phyloP scores from a whole-genome alignment of 1,140 invertebrate genomes.

The Chlorops oryzae region DNA sequence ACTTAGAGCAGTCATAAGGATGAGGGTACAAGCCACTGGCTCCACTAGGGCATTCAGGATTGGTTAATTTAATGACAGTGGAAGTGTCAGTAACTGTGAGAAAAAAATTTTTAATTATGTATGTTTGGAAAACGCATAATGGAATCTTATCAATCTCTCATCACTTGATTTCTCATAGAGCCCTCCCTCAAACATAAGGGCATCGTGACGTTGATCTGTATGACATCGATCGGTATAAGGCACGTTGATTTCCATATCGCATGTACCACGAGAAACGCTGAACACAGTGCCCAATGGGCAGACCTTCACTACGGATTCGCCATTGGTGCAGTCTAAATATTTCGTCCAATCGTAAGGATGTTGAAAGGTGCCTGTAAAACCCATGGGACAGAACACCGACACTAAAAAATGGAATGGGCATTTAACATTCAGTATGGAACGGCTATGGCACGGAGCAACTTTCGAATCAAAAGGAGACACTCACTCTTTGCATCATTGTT shows the following conservation, averaged over 20 bases:
- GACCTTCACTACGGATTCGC: slow-evolving; percentile 52
- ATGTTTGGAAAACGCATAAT: too few species aligned
- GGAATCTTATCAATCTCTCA: too few species aligned
- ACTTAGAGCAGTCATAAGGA: slow-evolving; percentile 56
- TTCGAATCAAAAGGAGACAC: too few species aligned
- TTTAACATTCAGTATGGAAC: too few species aligned
- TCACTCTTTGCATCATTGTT: too few species aligned
- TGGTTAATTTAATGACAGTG: slow-evolving; percentile 13
- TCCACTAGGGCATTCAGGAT: slow-evolving; percentile 41
- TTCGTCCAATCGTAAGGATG: slow-evolving; percentile 60
- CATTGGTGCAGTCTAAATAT: slow-evolving; percentile 59
- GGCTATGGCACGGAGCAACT: too few species aligned
- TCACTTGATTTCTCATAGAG: too few species aligned
- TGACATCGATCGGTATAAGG: slow-evolving; percentile 7
- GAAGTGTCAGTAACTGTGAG: too few species aligned
- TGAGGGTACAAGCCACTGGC: slow-evolving; percentile 53
- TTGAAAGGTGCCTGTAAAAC: slow-evolving; percentile 50
- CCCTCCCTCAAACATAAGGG: too few species aligned
- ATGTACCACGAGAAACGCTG: slow-evolving; percentile 26
- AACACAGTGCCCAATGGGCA: slow-evolving; percentile 49
- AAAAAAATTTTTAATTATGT: too few species aligned
- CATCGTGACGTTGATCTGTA: too few species aligned
- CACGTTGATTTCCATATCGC: slow-evolving; percentile 8
- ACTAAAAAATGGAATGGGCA: too few species aligned
- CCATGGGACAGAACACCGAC: slow-evolving; percentile 4